Percentiles rank a stretch among this genome's conserved stretches.
Conservation (phyloP, 2,888 invertebrate species). For the Leucoma salicis region DNA sequence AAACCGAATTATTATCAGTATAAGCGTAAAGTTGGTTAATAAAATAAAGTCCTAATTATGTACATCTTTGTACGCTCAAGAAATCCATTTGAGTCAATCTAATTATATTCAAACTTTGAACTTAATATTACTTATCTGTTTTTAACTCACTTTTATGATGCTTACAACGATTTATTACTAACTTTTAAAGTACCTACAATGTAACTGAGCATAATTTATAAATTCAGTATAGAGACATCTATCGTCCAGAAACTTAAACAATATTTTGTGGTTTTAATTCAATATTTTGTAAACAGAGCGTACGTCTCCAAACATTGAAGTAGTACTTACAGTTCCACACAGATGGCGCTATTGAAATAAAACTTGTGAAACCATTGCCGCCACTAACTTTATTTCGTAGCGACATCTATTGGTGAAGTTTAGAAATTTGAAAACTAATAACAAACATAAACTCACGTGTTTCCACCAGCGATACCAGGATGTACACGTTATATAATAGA, state of each 20-base stretch:
- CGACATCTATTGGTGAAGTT: too few relatives aligned
- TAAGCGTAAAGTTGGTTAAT: conserved; percentile 17
- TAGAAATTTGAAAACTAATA: not conserved
- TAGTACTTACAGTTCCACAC: conserved; percentile 4
- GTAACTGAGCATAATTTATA: not conserved
- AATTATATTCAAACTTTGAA: not conserved
- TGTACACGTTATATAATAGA: conserved; percentile 8
- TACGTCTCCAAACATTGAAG: not conserved
- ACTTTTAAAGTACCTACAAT: not conserved
- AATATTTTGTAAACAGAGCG: not conserved
- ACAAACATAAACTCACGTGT: not conserved
- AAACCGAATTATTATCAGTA: conserved; percentile 22
- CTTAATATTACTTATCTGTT: not conserved
- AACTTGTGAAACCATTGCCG: too few relatives aligned
- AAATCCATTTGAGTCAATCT: not conserved
- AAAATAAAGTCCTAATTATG: conserved; percentile 17
- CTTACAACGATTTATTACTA: not conserved
- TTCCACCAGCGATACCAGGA: not conserved
- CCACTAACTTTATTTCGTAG: too few relatives aligned
- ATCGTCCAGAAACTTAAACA: not conserved
- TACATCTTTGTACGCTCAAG: not conserved
- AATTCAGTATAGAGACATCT: not conserved
- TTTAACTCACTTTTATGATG: not conserved
- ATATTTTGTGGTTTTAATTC: not conserved
- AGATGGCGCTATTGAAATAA: conserved; percentile 18